Percentiles rank a stretch among this genome's conserved stretches.
Conservation (phyloP, 1,140 invertebrate species). For the Pseudomyrmex flavicornis region DNA sequence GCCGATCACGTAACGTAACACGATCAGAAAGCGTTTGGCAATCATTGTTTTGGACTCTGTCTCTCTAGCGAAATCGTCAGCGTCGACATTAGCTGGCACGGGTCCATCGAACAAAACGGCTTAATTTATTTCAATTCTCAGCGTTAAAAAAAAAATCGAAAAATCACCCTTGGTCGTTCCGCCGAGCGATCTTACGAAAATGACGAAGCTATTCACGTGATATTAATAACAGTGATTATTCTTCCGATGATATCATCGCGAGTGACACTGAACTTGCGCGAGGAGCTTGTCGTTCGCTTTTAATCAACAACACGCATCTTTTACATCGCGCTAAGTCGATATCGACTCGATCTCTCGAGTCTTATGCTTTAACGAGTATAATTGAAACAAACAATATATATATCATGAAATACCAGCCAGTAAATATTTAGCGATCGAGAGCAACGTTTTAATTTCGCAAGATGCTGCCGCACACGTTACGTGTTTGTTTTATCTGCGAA, state of each 20-base stretch:
- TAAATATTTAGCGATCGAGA: background rate
- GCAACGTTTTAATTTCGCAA: background rate
- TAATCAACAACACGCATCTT: background rate
- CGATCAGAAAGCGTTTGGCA: conserved; percentile 48
- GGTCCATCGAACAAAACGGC: conserved; percentile 44
- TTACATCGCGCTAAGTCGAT: background rate
- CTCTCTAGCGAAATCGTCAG: conserved; percentile 53
- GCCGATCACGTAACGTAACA: conserved; percentile 16
- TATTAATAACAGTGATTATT: conserved; percentile 40
- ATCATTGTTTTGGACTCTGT: conserved; percentile 49
- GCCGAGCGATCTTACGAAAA: background rate
- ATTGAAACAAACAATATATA: too few relatives aligned
- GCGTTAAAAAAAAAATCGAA: background rate
- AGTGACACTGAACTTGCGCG: conserved; percentile 29
- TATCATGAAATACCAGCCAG: too few relatives aligned
- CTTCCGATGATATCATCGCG: conserved; percentile 13
- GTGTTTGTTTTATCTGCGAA: background rate
- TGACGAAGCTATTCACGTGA: background rate
- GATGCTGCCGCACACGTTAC: background rate
- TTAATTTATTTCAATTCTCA: conserved; percentile 1
- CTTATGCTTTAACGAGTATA: too few relatives aligned
- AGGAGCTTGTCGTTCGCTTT: background rate
- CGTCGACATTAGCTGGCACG: conserved; percentile 64
- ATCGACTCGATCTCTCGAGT: background rate
- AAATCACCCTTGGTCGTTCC: background rate